These are phyloP conservation scores for Oedothorax gibbosus DNA, from an alignment of 1,140 invertebrate species.

Conservation along the genomic window DNA sequence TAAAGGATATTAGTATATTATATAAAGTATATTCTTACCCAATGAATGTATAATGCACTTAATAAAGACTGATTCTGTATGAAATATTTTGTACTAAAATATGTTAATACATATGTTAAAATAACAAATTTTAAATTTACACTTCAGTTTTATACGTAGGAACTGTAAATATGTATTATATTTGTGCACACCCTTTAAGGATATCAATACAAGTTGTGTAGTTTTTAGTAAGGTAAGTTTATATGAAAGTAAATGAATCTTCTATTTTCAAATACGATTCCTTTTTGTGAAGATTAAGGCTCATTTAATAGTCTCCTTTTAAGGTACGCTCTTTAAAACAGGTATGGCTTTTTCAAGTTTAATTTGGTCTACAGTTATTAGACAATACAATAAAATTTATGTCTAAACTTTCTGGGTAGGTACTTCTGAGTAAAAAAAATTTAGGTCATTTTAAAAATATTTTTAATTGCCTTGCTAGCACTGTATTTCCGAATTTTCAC, in stretches of 20 bases:
- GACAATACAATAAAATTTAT: neutral
- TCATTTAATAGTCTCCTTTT: slow-evolving; percentile 27
- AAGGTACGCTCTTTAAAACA: slow-evolving; percentile 33
- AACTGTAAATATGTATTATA: neutral
- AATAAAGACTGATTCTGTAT: too few species aligned
- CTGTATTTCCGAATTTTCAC: neutral
- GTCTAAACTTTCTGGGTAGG: slow-evolving; percentile 26
- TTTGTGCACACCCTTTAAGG: slow-evolving; percentile 48
- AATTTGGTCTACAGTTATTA: slow-evolving; percentile 2
- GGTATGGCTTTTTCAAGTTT: slow-evolving; percentile 37
- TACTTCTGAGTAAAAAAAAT: slow-evolving; percentile 13
- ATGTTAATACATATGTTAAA: too few species aligned
- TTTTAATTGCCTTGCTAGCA: too few species aligned
- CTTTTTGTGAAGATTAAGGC: slow-evolving; percentile 27
- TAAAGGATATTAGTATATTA: too few species aligned
- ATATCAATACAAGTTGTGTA: neutral
- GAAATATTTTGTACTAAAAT: too few species aligned
- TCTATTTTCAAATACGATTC: slow-evolving; percentile 1
- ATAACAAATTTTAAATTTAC: neutral
- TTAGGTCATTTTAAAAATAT: neutral
- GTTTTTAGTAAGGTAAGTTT: slow-evolving; percentile 37
- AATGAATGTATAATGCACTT: too few species aligned
- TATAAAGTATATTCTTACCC: too few species aligned
- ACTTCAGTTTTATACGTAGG: neutral
- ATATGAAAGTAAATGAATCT: neutral